Evolutionary conservation across 2,113 vertebrate genomes (phyloP).

Genomic region (Protomyctophum bolini): DNA sequence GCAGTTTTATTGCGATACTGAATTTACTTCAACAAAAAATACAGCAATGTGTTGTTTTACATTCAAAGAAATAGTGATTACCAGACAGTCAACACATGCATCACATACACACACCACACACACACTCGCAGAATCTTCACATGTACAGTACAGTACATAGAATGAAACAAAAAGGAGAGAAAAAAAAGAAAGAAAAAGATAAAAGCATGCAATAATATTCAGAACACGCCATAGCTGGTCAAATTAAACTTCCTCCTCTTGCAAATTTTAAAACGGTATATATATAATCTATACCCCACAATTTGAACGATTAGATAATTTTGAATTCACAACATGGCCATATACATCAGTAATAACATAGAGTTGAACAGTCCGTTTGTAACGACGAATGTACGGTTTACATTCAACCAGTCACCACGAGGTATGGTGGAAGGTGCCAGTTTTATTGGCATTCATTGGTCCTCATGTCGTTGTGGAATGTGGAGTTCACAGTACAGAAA

Average conservation of each 20-base stretch:
- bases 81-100: constrained; percentile 72
- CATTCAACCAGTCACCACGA: constrained; percentile 52
- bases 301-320: constrained; percentile 56
- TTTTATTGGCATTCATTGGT: constrained; percentile 36
- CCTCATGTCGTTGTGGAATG: constrained; percentile 12
- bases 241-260: constrained; percentile 26
- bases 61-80: constrained; percentile 63
- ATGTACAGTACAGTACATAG: constrained; percentile 11
- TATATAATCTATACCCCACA: constrained; percentile 45
- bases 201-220: constrained; percentile 72
- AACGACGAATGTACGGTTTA: constrained; percentile 53
- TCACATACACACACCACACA: constrained; percentile 40
- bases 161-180: constrained; percentile 33
- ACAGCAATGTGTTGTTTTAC: constrained; percentile 28
- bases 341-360: constrained; percentile 28
- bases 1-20: constrained; percentile 44
- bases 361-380: constrained; percentile 55
- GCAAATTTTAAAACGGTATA: constrained; percentile 35
- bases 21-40: constrained; percentile 20
- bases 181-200: too few relatives aligned
- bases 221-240: constrained; percentile 47
- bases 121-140: constrained; percentile 64
- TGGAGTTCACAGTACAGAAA: constrained; percentile 20
- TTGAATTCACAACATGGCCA: constrained; percentile 38
- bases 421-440: constrained; percentile 23